phyloP scores from a whole-genome alignment of 2,888 invertebrate genomes.

The Andrena camellia region DNA sequence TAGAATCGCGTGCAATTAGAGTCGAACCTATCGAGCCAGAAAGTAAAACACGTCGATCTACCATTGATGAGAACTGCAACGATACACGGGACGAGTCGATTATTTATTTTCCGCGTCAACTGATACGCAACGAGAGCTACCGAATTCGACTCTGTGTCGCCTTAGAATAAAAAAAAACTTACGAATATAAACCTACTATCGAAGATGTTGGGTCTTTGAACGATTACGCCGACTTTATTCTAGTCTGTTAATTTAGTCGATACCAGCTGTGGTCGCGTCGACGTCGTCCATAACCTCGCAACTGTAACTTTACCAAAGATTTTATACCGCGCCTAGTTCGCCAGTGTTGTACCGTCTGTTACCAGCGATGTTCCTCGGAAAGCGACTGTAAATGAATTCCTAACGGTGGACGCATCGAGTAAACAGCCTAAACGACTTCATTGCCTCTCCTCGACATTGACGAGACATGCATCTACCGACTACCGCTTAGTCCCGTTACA shows the following conservation, averaged over 20 bases:
- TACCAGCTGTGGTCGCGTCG: neutral
- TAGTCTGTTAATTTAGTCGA: constrained; percentile 29
- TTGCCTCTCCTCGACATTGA: neutral
- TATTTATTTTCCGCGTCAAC: neutral
- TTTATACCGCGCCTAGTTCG: too few relatives aligned
- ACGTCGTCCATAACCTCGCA: neutral
- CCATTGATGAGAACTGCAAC: neutral
- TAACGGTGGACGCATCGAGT: too few relatives aligned
- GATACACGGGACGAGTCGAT: neutral
- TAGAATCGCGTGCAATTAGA: too few relatives aligned
- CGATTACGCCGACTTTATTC: constrained; percentile 2
- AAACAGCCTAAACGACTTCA: too few relatives aligned
- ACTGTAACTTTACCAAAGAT: neutral
- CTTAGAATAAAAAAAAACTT: neutral
- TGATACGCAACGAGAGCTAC: neutral
- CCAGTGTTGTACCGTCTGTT: neutral
- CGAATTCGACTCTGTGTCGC: neutral
- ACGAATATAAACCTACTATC: neutral
- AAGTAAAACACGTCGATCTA: neutral
- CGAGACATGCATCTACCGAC: neutral
- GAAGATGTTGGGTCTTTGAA: neutral
- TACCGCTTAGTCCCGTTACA: neutral
- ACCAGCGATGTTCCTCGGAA: too few relatives aligned
- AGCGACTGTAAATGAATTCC: too few relatives aligned
- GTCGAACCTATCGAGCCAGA: too few relatives aligned